A percentile compares a stretch with the other conserved stretches of the same genome.
phyloP scores from a whole-genome alignment of 2,113 vertebrate species.

The Hippocampus guttulatus region DNA sequence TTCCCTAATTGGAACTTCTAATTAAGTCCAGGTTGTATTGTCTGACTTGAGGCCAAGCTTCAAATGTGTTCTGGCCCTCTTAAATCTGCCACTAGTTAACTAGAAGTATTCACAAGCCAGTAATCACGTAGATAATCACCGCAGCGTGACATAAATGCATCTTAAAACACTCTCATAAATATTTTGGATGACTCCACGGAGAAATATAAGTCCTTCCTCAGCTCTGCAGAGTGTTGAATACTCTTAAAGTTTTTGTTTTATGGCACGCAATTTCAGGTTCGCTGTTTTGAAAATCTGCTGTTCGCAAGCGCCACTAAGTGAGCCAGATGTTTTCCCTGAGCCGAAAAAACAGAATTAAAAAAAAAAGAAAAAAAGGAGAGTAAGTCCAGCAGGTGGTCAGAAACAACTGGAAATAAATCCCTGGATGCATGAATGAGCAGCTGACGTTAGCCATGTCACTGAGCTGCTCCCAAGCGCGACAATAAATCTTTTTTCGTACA shows the following conservation, averaged over 20 bases:
- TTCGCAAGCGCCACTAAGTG: neutral
- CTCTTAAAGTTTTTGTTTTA: neutral
- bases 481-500: conserved; percentile 4
- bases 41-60: conserved; percentile 10
- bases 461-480: neutral
- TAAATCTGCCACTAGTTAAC: conserved; percentile 5
- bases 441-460: conserved; percentile 4
- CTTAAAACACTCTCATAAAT: neutral
- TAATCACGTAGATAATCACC: conserved; percentile 7
- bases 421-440: conserved; percentile 7
- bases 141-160: neutral
- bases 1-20: conserved; percentile 37
- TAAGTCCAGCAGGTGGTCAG: conserved; percentile 1
- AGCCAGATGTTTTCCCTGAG: conserved; percentile 2
- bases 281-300: neutral
- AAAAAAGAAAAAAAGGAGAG: neutral
- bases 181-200: conserved; percentile 1
- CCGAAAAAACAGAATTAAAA: neutral
- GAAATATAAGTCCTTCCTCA: neutral
- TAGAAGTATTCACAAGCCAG: neutral
- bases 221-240: neutral
- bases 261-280: neutral
- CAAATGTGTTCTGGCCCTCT: conserved; percentile 20
- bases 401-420: conserved; percentile 6
- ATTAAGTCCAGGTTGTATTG: conserved; percentile 45